Base-by-base conservation (phyloP, 2,888 invertebrate genomes). In the Perdita meconis region DNA sequence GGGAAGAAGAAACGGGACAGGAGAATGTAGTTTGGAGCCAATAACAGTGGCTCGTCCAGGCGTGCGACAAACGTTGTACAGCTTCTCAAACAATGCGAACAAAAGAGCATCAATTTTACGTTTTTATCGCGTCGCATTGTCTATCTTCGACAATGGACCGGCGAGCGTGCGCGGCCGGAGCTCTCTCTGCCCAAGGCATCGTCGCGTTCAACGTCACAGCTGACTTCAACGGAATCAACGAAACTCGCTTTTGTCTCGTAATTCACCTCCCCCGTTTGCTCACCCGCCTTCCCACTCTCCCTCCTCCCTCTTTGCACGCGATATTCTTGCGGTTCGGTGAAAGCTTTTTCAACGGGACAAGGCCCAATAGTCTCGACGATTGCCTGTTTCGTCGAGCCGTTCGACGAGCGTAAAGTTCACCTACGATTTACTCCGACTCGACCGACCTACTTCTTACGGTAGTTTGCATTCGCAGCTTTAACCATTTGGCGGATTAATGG, bases 91-190 rank as follows among this genome's bases (percentile, higher is more conserved):
- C 90, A 91, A 91, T 89, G 86, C 85, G 85, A 86, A 91, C 92
- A 90, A 91, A 90, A 89, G 90, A 89, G 89, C 90, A 91, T 92
- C 91, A 91, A 92, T 92, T 91, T 91, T 88, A 91, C 90, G 91
- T 92, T 91, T 91, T 91, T 91, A 92, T 92, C 90, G 89, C 88
- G 78, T 77, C 82, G 86, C 83, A 91, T 91, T 92, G 91, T 92
- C 90, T 90, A 89, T 89, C 90, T 89, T 89, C 87, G 89, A 91
- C 91, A 92, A 90, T 90, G 83, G 88, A 81, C 44, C 81, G 68
- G 65, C 60, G 85, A 73, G 72, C 71, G 72, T 64, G 63, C 68
- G 59, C 59, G 55, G 68, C 67, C 63, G 57, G 51, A 64, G 44
- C 36, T 36, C 59, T 53, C 10, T 30, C 64, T 59, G 55, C 75